Evolutionary conservation across 2,113 vertebrate genomes (phyloP), one percentile per base, ranked within the genome.

Genomic region (Oreochromis niloticus): DNA sequence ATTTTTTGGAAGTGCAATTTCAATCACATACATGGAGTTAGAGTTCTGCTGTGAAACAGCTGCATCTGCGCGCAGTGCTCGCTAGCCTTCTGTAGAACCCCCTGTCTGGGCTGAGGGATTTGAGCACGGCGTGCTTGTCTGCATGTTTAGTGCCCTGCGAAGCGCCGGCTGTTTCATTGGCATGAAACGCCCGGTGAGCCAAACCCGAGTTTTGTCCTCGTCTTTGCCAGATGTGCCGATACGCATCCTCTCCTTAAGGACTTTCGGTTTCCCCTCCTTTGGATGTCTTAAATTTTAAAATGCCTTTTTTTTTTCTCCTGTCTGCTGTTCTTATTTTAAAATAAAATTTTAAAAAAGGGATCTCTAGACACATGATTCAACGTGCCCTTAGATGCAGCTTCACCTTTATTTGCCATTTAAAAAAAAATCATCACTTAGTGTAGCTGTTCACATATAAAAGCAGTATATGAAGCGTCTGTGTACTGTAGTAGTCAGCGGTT

Each of bases 171-270:
- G 88, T 90, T 92, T 89, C 89, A 85, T 46, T 84, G 75, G 71
- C 22, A 30, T 63, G 80, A 92, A 88, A 81, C 82, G 9, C 90
- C 85, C 85, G 34, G 90, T 82, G 43, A 94, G 91, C 86, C 90
- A 89, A 87, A 85, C 92, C 89, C 73, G 22, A 91, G 80, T 91
- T 80, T 86, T 50, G 19, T 78, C 86, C 73, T 91, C 7, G 46
- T 94, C 83, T 87, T 89, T 81, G 86, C 93, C 95, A 94, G 88
- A 95, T 93, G 95, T 96, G 94, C 95, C 94, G 92, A 93, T 82
- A 94, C 89, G 39, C 89, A 91, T 92, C 88, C 87, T 92, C 61
- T 91, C 85, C 84, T 92, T 87, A 88, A 86, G 61, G 81, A 86
- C 61, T 8, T 78, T 17, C 1, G 34, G n/a, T 46, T 80, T 56